Evolutionary conservation across 2,797 vertebrate species (phyloP), one percentile per base, ranked within the genome.

Genomic region (Caiman crocodilus): DNA sequence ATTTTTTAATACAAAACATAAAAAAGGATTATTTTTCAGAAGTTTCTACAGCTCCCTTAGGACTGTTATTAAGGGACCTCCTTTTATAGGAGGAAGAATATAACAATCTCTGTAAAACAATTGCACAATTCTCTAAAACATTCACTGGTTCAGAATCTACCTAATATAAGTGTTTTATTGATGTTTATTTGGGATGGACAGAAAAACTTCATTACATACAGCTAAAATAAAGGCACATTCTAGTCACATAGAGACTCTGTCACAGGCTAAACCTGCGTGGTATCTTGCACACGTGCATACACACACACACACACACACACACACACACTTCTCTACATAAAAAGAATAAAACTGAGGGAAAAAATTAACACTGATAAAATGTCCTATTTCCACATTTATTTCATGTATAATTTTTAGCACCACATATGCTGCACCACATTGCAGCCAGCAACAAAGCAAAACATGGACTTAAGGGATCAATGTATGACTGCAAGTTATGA

Each of bases 1-100:
- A 14, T 6, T 74, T 80, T 82, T 86, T 26, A 71, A 88, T 86
- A 58, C 78, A 69, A 14, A 78, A 78, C 82, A 92, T 9, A 73
- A 73, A 82, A 14, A 58, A 25, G 50, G 23, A 35, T 84, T 32
- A 35, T 69, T 79, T 84, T 82, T 64, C 85, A 5, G 26, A 56
- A 63, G 8, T 88, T 91, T 30, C 64, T 1, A 0, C 83, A 32
- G 15, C 60, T 21, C 64, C 83, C n/a, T 77, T 76, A 23, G 80
- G 15, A 7, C 7, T 50, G 6, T 75, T 88, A 26, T 28, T 71
- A 73, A 3, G 67, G 50, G 32, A 21, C 35, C 85, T 87, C 1
- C 84, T 85, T 88, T 32, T 85, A 60, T 20, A 81, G 50, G 59
- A 77, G 11, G 59, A 21, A 75, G 10, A 69, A 89, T 28, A 3